phyloP scores from a whole-genome alignment of 2,888 invertebrate genomes.

The Norana najaformis region DNA sequence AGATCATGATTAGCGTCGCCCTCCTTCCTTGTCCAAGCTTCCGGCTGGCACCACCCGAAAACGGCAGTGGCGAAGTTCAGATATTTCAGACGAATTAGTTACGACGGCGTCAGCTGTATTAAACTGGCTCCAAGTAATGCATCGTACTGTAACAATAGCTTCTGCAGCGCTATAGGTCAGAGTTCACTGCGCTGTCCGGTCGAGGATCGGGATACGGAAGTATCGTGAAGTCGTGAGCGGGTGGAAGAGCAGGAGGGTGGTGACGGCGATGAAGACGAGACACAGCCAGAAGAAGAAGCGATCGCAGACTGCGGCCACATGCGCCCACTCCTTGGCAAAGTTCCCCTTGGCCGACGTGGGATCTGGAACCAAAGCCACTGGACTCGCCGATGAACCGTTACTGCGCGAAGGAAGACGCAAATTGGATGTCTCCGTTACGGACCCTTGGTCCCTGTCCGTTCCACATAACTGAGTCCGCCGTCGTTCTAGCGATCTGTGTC shows the following conservation, averaged over 20 bases:
- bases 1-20: too few species aligned
- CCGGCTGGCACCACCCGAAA: too few species aligned
- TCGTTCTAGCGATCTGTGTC: constrained; percentile 15
- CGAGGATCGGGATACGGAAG: neutral
- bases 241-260: constrained; percentile 47
- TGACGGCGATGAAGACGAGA: constrained; percentile 44
- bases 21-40: too few species aligned
- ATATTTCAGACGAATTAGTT: neutral
- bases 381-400: neutral
- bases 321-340: constrained; percentile 46
- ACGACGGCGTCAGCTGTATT: too few species aligned
- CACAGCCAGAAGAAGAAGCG: constrained; percentile 48
- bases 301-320: constrained; percentile 47
- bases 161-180: neutral
- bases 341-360: constrained; percentile 29
- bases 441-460: neutral
- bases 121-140: neutral
- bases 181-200: neutral
- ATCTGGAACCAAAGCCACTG: neutral
- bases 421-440: neutral
- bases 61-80: too few species aligned
- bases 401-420: neutral
- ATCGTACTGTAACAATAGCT: neutral
- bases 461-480: neutral
- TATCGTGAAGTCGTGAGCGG: constrained; percentile 38